Evolutionary conservation across 2,797 vertebrate genomes (phyloP), one percentile per base, ranked within the genome.

Genomic region (Columba guinea): DNA sequence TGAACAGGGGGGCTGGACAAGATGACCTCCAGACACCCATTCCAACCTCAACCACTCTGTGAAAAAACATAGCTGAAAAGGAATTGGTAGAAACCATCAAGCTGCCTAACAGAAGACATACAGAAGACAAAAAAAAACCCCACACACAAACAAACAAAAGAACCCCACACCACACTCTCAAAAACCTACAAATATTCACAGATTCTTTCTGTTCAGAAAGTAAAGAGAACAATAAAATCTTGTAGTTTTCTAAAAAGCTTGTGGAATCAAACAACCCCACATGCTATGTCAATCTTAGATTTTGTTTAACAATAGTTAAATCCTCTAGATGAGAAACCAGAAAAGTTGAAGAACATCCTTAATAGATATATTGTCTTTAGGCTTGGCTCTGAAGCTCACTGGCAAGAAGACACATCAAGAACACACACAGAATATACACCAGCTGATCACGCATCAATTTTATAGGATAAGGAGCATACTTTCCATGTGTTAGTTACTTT

Each of bases 271-370:
- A 64, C 15, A 5, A 6, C 56, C 1, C 44, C 44, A 52, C 19
- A 49, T 13, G 35, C 0, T 26, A 14, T 51, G 55, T 17, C 48
- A 30, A 7, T 9, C 27, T 75, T n/a, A 0, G 0, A 16, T 35
- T 78, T 68, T 27, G 27, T n/a, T 13, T 19, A 34, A 13, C 1
- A 6, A 46, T 1, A 30, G 14, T 41, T 53, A 85, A 73, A 83
- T 37, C 39, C 56, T 23, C 56, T 4, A 67, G 10, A n/a, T 9
- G 11, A 71, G 58, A 70, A 69, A 27, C 24, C 30, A 13, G 35
- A 56, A n/a, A 76, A 24, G 9, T 53, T 51, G 20, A 69, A 11
- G 20, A 3, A 63, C 26, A 30, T 37, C 28, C 23, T 70, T 62
- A 67, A 64, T 22, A n/a, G 9, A 13, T 7, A 32, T 5, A 24